Evolutionary conservation across 1,140 invertebrate genomes (phyloP), one percentile per base, ranked within the genome.

Genomic region (Apis laboriosa): DNA sequence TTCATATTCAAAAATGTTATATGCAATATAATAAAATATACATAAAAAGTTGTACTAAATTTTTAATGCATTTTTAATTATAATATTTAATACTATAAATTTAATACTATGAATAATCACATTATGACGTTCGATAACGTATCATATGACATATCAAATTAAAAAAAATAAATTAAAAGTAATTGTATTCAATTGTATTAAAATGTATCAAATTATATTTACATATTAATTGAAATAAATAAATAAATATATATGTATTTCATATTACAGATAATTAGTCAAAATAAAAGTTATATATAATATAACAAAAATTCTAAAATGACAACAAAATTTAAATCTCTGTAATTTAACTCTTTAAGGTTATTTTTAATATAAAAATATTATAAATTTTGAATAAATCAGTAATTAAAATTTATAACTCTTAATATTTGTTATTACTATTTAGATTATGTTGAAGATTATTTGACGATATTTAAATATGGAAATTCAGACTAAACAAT

Each of bases 391-490:
- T 19, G 13, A 24, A 68, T 28, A 5, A 34, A 63, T 19, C 9
- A 55, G 34, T 12, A 66, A 70, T 53, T 24, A 68, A 7, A 49
- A 24, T 13, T n/a, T 9, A 13, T 43, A 68, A 24, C 12, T 67
- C 13, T 55, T 56, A 17, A 21, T n/a, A 70, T 17, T 71, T 21
- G 15, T 43, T 43, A 43, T 43, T 43, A 43, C 0, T n/a, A n/a
- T 64, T 12, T 73, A 15, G 34, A 68, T 60, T 51, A 17, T 53
- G n/a, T 70, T 77, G 9, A 2, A 63, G 2, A 60, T 71, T 63
- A 34, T 56, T 79, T 72, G 34, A 66, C 7, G 13, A 49, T 28
- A n/a, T 28, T 58, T 19, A 9, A 84, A 21, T 24, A 88, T 88
- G 76, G 72, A 80, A 51, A n/a, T 68, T 60, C 49, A 51, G 43